phyloP scores from a whole-genome alignment of 2,113 vertebrate genomes.

The Prionailurus viverrinus region DNA sequence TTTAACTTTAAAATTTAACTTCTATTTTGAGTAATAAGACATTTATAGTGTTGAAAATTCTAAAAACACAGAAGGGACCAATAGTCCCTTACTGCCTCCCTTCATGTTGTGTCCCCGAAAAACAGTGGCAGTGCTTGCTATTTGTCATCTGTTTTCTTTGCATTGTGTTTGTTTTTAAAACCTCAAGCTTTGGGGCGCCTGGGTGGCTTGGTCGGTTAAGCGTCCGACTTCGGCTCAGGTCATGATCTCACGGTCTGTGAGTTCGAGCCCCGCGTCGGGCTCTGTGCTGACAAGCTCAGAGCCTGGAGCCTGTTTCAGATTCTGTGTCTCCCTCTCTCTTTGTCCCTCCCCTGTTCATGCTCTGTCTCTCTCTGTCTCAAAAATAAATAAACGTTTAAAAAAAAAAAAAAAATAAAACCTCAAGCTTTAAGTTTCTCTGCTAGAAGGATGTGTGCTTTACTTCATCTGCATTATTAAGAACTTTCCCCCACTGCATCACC shows the following conservation, averaged over 20 bases:
- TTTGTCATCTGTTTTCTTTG: not conserved
- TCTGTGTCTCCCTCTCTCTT: too few relatives aligned
- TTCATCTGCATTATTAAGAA: not conserved
- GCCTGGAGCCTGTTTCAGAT: too few relatives aligned
- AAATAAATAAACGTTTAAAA: too few relatives aligned
- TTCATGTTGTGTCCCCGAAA: not conserved
- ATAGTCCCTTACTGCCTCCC: not conserved
- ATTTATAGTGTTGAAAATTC: not conserved
- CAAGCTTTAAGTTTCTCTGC: not conserved
- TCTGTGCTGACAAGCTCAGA: too few relatives aligned
- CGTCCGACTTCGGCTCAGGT: too few relatives aligned
- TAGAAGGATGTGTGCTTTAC: not conserved
- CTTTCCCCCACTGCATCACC: not conserved
- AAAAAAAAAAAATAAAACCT: too few relatives aligned
- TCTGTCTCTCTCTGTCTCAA: too few relatives aligned
- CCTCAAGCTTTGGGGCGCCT: not conserved
- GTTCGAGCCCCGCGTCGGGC: too few relatives aligned
- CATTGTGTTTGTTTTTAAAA: not conserved
- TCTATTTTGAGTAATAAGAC: not conserved
- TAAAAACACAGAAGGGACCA: not conserved
- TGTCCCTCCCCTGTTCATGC: too few relatives aligned
- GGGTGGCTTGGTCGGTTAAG: too few relatives aligned
- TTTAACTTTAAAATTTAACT: conserved; percentile 27
- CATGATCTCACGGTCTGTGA: too few relatives aligned
- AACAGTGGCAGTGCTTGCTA: not conserved